These are phyloP conservation scores for Hozukius guyotensis DNA, from an alignment of 2,797 vertebrate species.

Conservation along the genomic window DNA sequence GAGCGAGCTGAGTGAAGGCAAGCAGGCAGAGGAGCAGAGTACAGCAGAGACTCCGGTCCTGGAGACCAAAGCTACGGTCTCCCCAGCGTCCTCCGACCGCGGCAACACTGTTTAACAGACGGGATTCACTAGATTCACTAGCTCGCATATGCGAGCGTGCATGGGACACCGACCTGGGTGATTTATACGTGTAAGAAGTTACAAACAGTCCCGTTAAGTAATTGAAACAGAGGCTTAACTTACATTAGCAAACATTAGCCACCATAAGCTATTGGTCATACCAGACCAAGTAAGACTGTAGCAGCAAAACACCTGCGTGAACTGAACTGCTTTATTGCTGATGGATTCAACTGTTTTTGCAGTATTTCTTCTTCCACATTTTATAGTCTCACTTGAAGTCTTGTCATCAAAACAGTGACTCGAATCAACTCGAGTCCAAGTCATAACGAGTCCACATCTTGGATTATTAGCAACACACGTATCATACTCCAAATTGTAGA, in stretches of 20 bases:
- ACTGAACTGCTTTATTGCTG: not conserved
- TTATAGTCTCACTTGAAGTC: not conserved
- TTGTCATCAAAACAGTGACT: not conserved
- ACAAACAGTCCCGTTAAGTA: no score
- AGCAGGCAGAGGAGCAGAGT: no score
- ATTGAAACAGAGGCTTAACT: no score
- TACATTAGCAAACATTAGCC: not conserved
- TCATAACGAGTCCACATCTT: not conserved
- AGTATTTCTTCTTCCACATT: not conserved
- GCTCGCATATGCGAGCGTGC: rapidly evolving
- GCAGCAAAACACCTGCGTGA: not conserved
- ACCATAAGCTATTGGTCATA: not conserved
- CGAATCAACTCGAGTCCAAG: not conserved
- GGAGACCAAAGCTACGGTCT: no score
- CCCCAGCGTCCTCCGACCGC: no score
- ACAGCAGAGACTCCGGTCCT: no score
- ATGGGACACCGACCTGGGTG: no score
- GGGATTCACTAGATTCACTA: no score
- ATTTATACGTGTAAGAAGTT: no score
- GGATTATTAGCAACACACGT: not conserved
- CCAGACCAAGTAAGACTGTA: not conserved
- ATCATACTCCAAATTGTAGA: not conserved
- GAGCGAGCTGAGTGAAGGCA: no score
- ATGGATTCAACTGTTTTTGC: not conserved
- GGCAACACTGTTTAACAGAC: no score